Base-by-base conservation (phyloP, 2,797 vertebrate species). In the Coilia nasus region DNA sequence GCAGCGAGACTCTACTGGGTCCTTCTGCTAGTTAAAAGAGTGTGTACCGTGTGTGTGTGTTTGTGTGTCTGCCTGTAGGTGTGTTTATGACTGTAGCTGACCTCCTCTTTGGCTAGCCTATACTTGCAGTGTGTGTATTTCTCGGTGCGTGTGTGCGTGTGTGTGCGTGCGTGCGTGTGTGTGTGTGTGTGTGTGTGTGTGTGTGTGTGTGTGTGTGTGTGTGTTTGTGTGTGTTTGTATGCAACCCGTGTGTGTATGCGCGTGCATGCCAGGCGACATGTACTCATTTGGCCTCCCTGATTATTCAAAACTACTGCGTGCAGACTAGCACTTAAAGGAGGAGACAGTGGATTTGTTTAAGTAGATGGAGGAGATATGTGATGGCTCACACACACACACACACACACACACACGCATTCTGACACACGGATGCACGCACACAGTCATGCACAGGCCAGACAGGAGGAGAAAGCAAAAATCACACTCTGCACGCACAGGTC, bases 111-210 rank as follows among this genome's bases (percentile, higher is more conserved):
- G 56, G 56, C 56, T 57, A 19, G 56, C 56, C 17, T 19, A 2
- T 57, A 57, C 56, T 17, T 60, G 35, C 35, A 41, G 35, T 25
- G 60, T 25, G 60, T 25, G 59, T n/a, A 41, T 41, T 41, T 41
- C 35, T 41, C 5, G 2, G 59, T 25, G 60, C 10, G 7, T 64
- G 64, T 31, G 28, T 67, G 57, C 14, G 84, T 28, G 81, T 47
- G 59, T 17, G 41, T 85, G n/a, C 12, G 50, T 35, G 35, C n/a
- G 82, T 83, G 67, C 17, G 60, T 46, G n/a, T 57, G 23, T 57
- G 28, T 64, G 75, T 84, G 28, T 90, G 89, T 91, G 88, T 88
- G 87, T 87, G 88, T 91, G 89, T 91, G 84, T 91, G 88, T 88
- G 86, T 87, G 88, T 60, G 54, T 54, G 12, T 82, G 3, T 41